phyloP scores from a whole-genome alignment of 2,113 vertebrate species.

The Syngnathus typhle region DNA sequence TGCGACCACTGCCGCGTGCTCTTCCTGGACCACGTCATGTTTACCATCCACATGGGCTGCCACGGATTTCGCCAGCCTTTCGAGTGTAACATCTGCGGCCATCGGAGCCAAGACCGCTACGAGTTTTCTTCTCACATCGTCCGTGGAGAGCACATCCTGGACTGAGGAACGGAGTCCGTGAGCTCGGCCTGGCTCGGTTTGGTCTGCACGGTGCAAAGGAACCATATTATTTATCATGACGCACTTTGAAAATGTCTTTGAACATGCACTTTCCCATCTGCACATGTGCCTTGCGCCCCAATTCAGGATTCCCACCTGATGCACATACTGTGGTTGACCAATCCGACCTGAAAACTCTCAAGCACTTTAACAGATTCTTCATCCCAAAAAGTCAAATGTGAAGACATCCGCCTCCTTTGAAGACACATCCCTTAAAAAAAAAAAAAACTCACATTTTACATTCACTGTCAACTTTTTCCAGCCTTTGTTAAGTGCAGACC shows the following conservation, averaged over 20 bases:
- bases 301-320: slow-evolving; percentile 36
- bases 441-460: not conserved
- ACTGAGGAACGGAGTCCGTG: slow-evolving; percentile 58
- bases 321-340: slow-evolving; percentile 41
- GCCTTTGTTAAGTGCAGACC: slow-evolving; percentile 51
- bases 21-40: slow-evolving; percentile 98
- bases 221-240: slow-evolving; percentile 16
- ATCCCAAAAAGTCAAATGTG: slow-evolving; percentile 13
- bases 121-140: slow-evolving; percentile 98
- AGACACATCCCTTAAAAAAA: not conserved
- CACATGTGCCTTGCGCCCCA: slow-evolving; percentile 65
- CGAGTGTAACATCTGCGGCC: slow-evolving; percentile 96
- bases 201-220: slow-evolving; percentile 53
- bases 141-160: slow-evolving; percentile 88
- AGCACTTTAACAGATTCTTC: slow-evolving; percentile 51
- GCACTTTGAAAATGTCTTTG: slow-evolving; percentile 46
- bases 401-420: not conserved
- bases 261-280: slow-evolving; percentile 43
- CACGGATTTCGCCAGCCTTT: slow-evolving; percentile 97
- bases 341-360: slow-evolving; percentile 28
- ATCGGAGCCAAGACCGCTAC: slow-evolving; percentile 96
- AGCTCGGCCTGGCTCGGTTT: slow-evolving; percentile 51
- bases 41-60: slow-evolving; percentile 99
- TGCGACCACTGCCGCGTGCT: slow-evolving; percentile 97
- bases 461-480: not conserved